Percentiles rank a stretch among this genome's conserved stretches.
Conservation (phyloP, 2,888 invertebrate genomes). For the Eueremaeus valkanovi region DNA sequence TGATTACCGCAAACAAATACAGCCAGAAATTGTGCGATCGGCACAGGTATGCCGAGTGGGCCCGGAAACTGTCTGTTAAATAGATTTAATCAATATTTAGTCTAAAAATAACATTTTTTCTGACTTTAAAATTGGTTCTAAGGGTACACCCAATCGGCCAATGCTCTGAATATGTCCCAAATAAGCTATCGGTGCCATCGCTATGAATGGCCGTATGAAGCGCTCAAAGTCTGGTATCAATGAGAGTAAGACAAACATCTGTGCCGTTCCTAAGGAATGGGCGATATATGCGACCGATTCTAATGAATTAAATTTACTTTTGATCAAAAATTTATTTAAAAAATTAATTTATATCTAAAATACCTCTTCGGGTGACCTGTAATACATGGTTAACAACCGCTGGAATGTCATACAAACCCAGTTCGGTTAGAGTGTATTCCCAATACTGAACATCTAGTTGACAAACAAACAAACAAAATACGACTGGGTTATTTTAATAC, state of each 20-base stretch:
- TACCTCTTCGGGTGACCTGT: background rate
- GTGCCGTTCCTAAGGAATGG: constrained; percentile 35
- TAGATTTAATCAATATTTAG: background rate
- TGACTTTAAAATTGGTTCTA: constrained; percentile 26
- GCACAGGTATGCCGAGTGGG: constrained; percentile 36
- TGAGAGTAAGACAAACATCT: constrained; percentile 36
- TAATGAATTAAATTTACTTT: background rate
- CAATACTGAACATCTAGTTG: too few species aligned
- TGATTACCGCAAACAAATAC: constrained; percentile 26
- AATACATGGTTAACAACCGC: constrained; percentile 22
- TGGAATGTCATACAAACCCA: constrained; percentile 33
- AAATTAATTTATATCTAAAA: background rate
- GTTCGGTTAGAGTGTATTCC: constrained; percentile 36
- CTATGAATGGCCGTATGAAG: constrained; percentile 27
- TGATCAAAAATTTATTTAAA: background rate
- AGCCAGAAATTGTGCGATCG: constrained; percentile 33
- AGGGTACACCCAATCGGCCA: constrained; percentile 28
- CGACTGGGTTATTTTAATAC: too few species aligned
- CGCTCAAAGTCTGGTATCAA: background rate
- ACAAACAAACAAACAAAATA: too few species aligned
- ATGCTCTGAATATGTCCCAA: constrained; percentile 35
- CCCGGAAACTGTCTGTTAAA: constrained; percentile 32
- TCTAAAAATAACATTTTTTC: background rate
- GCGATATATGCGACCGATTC: constrained; percentile 19
- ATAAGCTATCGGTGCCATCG: constrained; percentile 34